A percentile compares a stretch with the other conserved stretches of the same genome.
Conservation (phyloP, 2,797 vertebrate genomes). For the Limosa lapponica region DNA sequence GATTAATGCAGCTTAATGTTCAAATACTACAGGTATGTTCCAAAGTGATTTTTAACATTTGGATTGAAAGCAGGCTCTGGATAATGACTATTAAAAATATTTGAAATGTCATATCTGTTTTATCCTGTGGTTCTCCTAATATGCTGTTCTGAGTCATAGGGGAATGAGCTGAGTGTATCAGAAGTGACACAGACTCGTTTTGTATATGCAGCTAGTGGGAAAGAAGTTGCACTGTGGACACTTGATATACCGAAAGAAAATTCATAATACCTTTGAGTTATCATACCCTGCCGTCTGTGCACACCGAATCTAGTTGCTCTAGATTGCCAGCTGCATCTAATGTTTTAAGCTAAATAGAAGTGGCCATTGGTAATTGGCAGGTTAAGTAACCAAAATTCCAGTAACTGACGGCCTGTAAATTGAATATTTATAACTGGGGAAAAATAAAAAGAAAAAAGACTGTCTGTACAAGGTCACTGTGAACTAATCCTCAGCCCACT, state of each 20-base stretch:
- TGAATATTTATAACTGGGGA: slow-evolving; percentile 67
- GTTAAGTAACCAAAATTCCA: slow-evolving; percentile 68
- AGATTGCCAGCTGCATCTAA: neutral
- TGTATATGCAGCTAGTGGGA: slow-evolving; percentile 38
- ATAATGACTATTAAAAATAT: slow-evolving; percentile 61
- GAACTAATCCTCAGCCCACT: slow-evolving; percentile 18
- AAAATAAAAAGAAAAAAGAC: neutral
- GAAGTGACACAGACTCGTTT: slow-evolving; percentile 56
- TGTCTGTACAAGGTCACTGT: neutral
- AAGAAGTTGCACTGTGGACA: slow-evolving; percentile 40
- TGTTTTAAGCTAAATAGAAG: neutral
- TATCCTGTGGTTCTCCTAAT: slow-evolving; percentile 36
- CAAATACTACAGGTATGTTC: slow-evolving; percentile 28
- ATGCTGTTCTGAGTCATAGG: slow-evolving; percentile 48
- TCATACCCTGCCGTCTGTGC: neutral
- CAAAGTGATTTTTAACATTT: slow-evolving; percentile 53
- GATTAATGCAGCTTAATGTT: slow-evolving; percentile 69
- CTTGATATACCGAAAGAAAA: slow-evolving; percentile 33
- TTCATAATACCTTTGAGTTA: slow-evolving; percentile 23
- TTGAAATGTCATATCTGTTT: slow-evolving; percentile 63
- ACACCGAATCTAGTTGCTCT: neutral
- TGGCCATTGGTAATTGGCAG: neutral
- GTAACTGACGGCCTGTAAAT: slow-evolving; percentile 58
- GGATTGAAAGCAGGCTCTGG: slow-evolving; percentile 51
- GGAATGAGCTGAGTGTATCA: slow-evolving; percentile 43